Base-by-base conservation (phyloP, 2,888 invertebrate species). In the Temnothorax unifasciatus region DNA sequence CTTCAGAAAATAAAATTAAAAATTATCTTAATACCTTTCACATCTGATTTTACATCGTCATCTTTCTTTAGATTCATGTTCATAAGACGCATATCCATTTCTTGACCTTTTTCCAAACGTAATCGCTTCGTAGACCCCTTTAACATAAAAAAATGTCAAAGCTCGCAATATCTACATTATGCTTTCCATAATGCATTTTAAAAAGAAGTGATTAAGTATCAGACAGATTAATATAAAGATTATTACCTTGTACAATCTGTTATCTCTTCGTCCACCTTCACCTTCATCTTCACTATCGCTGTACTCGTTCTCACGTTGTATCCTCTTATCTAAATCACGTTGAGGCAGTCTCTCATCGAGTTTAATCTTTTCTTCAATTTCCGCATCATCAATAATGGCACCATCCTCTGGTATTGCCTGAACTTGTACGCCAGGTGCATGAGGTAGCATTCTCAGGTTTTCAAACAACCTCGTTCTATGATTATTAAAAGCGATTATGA, bases 371-470 rank as follows among this genome's bases (percentile, higher is more conserved):
- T 99, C 99, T 92, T 99, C 99, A 91, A 98, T 98, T 90, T 97
- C 97, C 4, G 97, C 97, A 92, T 98, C 97, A 91, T 97, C 97
- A 90, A 97, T 97, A 9, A 97, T 96, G 3, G 97, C 97, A 47
- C 96, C 96, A 94, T 98, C 98, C 94, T 98, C 98, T 2, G 98
- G 98, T 87, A 98, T 98, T 1, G 97, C 97, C 95, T 97, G 97
- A 6, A 97, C 98, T 96, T 99, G 99, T 5, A 99, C 99, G 38
- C 99, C 99, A 0, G 99, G 99, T 0, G 99, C 99, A 95, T 99
- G 99, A 0, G 99, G 99, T 91, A 99, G 95, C 98, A 99, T 99
- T 85, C 99, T 96, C 83, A 99, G 95, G 95, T 99, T 99, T 95
- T 99, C 99, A 95, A 99, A 99, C 79, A 99, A 95, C 83, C 97